Evolutionary conservation across 2,888 invertebrate species (phyloP).

Genomic region (Drosophila nr. medialis): DNA sequence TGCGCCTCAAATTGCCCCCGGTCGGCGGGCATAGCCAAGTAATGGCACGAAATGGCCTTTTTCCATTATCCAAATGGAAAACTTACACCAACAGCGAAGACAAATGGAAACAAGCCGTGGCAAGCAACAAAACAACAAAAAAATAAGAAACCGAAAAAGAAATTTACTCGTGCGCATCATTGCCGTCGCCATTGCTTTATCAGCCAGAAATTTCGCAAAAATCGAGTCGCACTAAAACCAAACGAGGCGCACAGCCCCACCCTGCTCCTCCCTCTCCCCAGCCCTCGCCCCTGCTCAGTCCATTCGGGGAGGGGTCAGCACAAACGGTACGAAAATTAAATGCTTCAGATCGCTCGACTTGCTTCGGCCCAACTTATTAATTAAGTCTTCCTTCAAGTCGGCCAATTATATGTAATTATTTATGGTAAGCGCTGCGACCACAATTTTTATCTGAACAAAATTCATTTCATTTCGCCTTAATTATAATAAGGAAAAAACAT

Average conservation of each 20-base stretch:
- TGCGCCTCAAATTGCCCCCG: conserved; percentile 70
- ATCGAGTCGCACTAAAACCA: conserved; percentile 66
- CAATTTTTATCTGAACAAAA: background rate
- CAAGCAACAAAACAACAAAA: conserved; percentile 13
- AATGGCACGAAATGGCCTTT: conserved; percentile 83
- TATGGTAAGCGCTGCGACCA: background rate
- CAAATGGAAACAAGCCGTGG: conserved; percentile 63
- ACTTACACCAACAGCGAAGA: conserved; percentile 75
- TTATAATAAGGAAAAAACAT: background rate
- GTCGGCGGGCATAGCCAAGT: conserved; percentile 54
- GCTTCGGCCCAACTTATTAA: conserved; percentile 54
- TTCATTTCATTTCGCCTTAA: conserved; percentile 2
- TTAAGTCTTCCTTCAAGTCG: conserved; percentile 47
- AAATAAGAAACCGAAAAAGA: conserved; percentile 40
- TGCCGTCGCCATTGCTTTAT: conserved; percentile 79
- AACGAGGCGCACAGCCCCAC: conserved; percentile 36
- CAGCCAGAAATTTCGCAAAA: conserved; percentile 76
- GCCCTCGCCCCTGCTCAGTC: background rate
- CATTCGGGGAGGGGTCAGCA: conserved; percentile 5
- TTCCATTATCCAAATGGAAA: conserved; percentile 84
- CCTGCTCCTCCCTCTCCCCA: background rate
- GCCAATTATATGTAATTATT: conserved; percentile 8
- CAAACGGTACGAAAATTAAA: conserved; percentile 33
- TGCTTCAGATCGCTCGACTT: conserved; percentile 40
- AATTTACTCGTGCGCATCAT: conserved; percentile 80